A percentile compares a stretch with the other conserved stretches of the same genome.
Evolutionary conservation across 2,888 invertebrate species (phyloP).

Genomic region (Smittia sp.): DNA sequence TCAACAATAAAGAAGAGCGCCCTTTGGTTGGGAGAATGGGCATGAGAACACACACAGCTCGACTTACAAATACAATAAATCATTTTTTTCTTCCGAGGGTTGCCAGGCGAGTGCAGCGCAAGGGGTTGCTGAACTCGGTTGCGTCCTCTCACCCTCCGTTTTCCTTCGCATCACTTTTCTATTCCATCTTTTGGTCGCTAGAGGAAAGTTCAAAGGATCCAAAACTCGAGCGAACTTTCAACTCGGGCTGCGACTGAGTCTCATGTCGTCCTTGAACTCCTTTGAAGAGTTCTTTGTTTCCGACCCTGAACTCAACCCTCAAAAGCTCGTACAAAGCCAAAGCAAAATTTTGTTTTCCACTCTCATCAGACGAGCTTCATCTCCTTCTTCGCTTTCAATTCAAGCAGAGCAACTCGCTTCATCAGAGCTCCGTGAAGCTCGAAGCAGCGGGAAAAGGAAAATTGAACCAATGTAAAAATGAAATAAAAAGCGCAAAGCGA

Average conservation of each 20-base stretch:
- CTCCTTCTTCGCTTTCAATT: too few species aligned
- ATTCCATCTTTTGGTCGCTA: constrained; percentile 21
- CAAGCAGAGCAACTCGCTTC: too few species aligned
- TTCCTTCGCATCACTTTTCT: background rate
- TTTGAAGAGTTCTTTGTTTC: too few species aligned
- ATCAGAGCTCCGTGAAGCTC: too few species aligned
- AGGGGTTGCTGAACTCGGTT: constrained; percentile 25
- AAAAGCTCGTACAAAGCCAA: too few species aligned
- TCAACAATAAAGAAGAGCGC: too few species aligned
- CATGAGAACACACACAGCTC: background rate
- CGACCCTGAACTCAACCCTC: too few species aligned
- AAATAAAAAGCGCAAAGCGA: background rate
- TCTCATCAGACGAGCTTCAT: too few species aligned
- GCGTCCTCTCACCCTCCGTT: background rate
- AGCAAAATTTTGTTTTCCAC: too few species aligned
- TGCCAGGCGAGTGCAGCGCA: background rate
- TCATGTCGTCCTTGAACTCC: too few species aligned
- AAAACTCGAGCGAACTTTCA: background rate
- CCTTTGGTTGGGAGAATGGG: too few species aligned
- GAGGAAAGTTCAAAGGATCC: background rate
- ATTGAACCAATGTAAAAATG: background rate
- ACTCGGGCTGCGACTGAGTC: too few species aligned
- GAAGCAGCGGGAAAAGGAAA: background rate
- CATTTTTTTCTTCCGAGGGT: background rate
- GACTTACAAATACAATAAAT: background rate